Evolutionary conservation across 2,797 vertebrate species (phyloP).

Genomic region (Chelon auratus): DNA sequence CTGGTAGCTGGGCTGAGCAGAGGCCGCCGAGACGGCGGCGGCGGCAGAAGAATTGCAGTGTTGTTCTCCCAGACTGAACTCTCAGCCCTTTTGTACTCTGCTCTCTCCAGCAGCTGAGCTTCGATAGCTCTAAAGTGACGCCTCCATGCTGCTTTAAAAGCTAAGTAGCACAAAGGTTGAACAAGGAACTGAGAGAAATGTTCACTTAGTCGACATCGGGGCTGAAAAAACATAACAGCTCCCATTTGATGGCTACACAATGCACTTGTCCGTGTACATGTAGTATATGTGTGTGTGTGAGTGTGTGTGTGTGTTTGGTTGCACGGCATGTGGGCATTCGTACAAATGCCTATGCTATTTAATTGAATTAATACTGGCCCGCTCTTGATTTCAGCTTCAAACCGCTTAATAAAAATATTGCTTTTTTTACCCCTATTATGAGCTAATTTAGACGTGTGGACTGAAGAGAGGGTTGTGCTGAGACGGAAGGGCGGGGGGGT

Average conservation of each 20-base stretch:
- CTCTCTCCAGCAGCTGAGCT: conserved; percentile 31
- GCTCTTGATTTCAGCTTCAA: conserved; percentile 48
- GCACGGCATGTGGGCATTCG: conserved; percentile 42
- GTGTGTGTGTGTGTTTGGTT: conserved; percentile 16
- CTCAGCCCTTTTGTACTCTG: conserved; percentile 46
- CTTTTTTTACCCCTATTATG: conserved; percentile 13
- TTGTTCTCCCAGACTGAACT: conserved; percentile 48
- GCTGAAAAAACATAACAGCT: conserved; percentile 19
- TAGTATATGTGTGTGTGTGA: conserved; percentile 10
- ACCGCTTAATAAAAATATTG: conserved; percentile 28
- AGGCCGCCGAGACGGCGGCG: conserved; percentile 11
- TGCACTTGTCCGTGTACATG: conserved; percentile 25
- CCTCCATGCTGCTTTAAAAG: conserved; percentile 63
- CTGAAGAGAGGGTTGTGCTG: background rate
- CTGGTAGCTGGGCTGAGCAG: conserved; percentile 24
- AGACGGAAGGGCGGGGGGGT: background rate
- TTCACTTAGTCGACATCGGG: conserved; percentile 56
- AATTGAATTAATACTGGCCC: conserved; percentile 45
- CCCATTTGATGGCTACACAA: conserved; percentile 38
- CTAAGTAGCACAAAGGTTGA: conserved; percentile 56
- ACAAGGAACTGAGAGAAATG: conserved; percentile 61
- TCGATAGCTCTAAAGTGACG: conserved; percentile 47
- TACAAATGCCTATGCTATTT: conserved; percentile 19
- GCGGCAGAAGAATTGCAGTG: conserved; percentile 23
- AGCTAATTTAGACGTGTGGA: conserved; percentile 22